phyloP scores from a whole-genome alignment of 2,113 vertebrate genomes.

The Bubo scandiacus region DNA sequence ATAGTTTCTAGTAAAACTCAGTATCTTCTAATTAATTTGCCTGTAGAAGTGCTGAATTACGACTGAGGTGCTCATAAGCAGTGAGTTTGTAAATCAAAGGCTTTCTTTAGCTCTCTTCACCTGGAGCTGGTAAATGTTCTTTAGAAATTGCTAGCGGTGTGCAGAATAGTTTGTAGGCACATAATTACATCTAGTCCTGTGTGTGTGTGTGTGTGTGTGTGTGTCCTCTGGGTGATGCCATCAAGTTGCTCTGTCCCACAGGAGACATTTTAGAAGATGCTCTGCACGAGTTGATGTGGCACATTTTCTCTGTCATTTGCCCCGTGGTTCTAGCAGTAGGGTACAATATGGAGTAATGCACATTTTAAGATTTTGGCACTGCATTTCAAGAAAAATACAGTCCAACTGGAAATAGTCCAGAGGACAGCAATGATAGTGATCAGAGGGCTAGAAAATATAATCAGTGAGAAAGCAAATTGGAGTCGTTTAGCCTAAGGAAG shows the following conservation, averaged over 20 bases:
- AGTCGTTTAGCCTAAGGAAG: neutral
- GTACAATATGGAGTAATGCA: neutral
- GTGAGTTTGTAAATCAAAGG: neutral
- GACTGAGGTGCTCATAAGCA: neutral
- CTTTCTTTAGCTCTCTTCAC: neutral
- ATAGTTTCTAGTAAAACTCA: neutral
- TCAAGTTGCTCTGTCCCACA: neutral
- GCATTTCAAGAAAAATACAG: neutral
- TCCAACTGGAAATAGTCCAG: neutral
- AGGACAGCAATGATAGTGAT: neutral
- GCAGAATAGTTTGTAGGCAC: neutral
- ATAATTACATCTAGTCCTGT: neutral
- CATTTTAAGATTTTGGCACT: neutral
- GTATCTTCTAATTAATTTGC: neutral
- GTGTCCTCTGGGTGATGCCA: neutral
- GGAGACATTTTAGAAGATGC: neutral
- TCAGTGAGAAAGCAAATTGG: neutral
- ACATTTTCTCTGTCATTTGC: neutral
- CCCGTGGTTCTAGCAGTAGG: neutral
- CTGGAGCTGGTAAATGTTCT: neutral
- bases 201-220: too few species aligned
- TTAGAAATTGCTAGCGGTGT: neutral
- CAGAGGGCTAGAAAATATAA: neutral
- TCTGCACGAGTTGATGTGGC: neutral
- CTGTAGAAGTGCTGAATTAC: neutral